Conservation (phyloP, 2,797 vertebrate species). For the Pteropus rufus region DNA sequence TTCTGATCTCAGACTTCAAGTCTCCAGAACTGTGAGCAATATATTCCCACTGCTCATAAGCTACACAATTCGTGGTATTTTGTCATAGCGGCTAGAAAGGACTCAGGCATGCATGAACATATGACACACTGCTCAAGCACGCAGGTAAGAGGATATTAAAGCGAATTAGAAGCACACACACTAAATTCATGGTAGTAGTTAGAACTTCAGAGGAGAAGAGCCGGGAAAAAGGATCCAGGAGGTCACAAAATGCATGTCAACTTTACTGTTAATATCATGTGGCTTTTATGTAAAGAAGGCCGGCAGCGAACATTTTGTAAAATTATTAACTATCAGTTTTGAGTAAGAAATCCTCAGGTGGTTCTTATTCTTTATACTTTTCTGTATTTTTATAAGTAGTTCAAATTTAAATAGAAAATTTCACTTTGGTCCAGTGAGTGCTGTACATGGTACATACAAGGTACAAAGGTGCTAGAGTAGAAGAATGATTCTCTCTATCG, state of each 20-base stretch:
- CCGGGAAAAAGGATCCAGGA: not conserved
- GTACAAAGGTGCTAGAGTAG: fast-evolving
- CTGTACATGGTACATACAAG: not conserved
- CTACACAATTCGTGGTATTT: not conserved
- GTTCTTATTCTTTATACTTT: not conserved
- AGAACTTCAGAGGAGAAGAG: not conserved
- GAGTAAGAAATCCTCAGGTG: not conserved
- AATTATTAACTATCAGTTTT: not conserved
- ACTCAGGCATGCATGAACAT: not conserved
- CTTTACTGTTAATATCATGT: not conserved
- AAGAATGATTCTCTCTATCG: not conserved
- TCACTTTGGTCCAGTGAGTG: not conserved
- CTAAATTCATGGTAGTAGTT: not conserved
- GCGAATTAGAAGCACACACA: not conserved
- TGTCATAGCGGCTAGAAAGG: not conserved
- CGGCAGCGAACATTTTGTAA: not conserved
- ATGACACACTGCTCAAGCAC: fast-evolving
- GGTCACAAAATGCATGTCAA: not conserved
- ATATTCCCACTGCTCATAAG: not conserved
- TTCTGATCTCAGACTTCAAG: not conserved
- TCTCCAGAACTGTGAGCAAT: not conserved
- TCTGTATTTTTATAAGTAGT: not conserved
- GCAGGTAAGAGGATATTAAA: not conserved
- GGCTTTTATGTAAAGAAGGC: not conserved
- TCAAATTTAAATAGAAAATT: not conserved